phyloP scores from a whole-genome alignment of 1,140 invertebrate genomes.

The Drosophila navojoa region DNA sequence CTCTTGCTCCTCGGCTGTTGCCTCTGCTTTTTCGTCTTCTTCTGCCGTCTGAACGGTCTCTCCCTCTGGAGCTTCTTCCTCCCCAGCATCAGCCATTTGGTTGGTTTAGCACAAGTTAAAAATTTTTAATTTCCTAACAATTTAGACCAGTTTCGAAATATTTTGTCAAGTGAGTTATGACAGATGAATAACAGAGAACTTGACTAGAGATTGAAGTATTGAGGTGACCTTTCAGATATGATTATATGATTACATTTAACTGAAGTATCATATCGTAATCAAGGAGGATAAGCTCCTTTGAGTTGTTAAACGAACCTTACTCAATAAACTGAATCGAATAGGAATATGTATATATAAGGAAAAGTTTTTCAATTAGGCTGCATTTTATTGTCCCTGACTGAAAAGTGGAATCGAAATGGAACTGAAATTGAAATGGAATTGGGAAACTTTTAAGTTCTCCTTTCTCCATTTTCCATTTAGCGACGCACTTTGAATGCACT shows the following conservation, averaged over 20 bases:
- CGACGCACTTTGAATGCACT: background rate
- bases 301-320: no score
- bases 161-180: background rate
- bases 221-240: no score
- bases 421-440: background rate
- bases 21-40: background rate
- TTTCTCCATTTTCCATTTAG: background rate
- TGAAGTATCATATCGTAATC: no score
- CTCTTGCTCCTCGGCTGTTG: background rate
- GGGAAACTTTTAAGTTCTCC: background rate
- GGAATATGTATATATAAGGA: no score
- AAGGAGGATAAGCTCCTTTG: no score
- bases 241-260: no score
- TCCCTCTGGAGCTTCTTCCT: background rate
- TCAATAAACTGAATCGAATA: no score
- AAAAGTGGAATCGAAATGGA: background rate
- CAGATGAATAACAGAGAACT: background rate
- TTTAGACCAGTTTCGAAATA: background rate
- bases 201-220: no score
- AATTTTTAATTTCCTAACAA: background rate
- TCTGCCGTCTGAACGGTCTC: background rate
- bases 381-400: background rate
- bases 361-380: no score
- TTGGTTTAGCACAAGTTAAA: background rate
- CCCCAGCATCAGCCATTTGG: slow-evolving; percentile 20